Percentiles rank a stretch among this genome's conserved stretches.
These are phyloP conservation scores for Rhinolophus ferrumequinum DNA, from an alignment of 2,113 vertebrate genomes.

Conservation along the genomic window DNA sequence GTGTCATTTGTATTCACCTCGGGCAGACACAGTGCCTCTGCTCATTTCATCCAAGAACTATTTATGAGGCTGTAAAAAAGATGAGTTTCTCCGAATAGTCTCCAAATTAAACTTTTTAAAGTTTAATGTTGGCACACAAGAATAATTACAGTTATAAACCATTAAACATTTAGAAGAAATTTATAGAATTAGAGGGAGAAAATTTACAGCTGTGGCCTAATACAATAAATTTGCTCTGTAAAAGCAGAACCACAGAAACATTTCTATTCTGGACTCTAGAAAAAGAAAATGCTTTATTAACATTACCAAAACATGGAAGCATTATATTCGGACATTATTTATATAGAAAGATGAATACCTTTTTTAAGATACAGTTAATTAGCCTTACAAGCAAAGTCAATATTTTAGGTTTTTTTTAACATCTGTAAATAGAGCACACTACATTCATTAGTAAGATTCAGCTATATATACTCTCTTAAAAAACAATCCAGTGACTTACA, in stretches of 20 bases:
- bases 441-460: slow-evolving; percentile 15
- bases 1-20: slow-evolving; percentile 86
- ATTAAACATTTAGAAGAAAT: slow-evolving; percentile 89
- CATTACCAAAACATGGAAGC: slow-evolving; percentile 58
- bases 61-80: slow-evolving; percentile 91
- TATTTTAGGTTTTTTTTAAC: slow-evolving; percentile 27
- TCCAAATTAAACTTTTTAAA: slow-evolving; percentile 92
- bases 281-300: slow-evolving; percentile 76
- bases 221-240: slow-evolving; percentile 84
- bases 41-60: slow-evolving; percentile 89
- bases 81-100: slow-evolving; percentile 88
- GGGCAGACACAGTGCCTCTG: slow-evolving; percentile 82
- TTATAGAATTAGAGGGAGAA: slow-evolving; percentile 85
- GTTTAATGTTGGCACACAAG: slow-evolving; percentile 89
- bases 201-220: slow-evolving; percentile 86
- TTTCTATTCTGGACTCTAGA: slow-evolving; percentile 78
- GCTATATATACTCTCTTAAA: background rate
- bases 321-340: slow-evolving; percentile 54
- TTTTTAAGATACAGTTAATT: slow-evolving; percentile 67
- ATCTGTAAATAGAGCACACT: slow-evolving; percentile 15
- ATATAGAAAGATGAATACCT: slow-evolving; percentile 61
- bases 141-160: slow-evolving; percentile 91
- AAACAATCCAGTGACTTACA: background rate
- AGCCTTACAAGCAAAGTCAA: slow-evolving; percentile 69
- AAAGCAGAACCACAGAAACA: slow-evolving; percentile 80